Base-by-base conservation (phyloP, 2,888 invertebrate species). In the Drosophila nigritarsus region DNA sequence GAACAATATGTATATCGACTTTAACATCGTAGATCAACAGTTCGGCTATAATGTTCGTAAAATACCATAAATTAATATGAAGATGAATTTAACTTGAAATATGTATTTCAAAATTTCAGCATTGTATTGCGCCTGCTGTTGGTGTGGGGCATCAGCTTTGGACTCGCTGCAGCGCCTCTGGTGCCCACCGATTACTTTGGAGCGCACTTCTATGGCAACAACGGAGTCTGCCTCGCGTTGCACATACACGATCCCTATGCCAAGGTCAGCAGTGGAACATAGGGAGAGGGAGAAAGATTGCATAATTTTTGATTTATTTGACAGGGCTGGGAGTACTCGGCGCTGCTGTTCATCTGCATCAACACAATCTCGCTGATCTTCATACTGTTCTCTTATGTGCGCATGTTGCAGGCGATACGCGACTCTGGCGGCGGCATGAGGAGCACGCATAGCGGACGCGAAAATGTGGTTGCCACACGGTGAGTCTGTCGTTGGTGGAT, bases 241-340 rank as follows among this genome's bases (percentile, higher is more conserved):
- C 95, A 95, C 79, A 94, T 95, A 68, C 95, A 95, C 82, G 94
- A 95, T 80, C 95, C 95, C 0, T 95, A 93, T 80, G 94, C 94
- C n/a, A 93, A 93, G 92, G 94, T 94, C 11, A 27, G 45, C 45
- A 45, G 15, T 8, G 2, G 4, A 27, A n/a, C 8, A 27, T 0
- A 27, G 27, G 27, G 5, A 4, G 36, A 27, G 3, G 18, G 2
- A 27, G 18, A 54, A 6, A 27, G 79, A 86, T 20, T 38, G 15
- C 24, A 13, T 27, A 1, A 34, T n/a, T 51, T 50, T n/a, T 42
- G 11, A 27, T 15, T 32, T 59, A 54, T 11, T 54, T 69, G 9
- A 30, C 30, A 94, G 94, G 95, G 94, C 34, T 95, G 95, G 95
- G 94, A 95, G 80, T 95, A 95, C 80, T 95, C 95, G 1, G 94